Percentiles rank a stretch among this genome's conserved stretches.
Evolutionary conservation across 1,140 invertebrate species (phyloP).

Genomic region (Notospermus geniculatus): DNA sequence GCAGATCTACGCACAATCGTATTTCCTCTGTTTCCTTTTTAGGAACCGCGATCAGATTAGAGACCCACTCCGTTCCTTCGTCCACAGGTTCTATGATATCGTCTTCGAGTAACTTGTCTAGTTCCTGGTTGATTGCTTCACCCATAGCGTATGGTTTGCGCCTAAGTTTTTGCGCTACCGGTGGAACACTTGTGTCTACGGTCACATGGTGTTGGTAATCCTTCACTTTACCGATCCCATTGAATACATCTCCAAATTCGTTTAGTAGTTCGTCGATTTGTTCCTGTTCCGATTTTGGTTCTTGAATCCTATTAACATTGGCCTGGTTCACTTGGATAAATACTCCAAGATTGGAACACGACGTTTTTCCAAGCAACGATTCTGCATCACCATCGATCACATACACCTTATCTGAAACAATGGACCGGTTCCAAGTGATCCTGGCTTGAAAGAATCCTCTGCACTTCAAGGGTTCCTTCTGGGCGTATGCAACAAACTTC

Average conservation of each 20-base stretch:
- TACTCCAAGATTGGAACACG: background rate
- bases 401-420: background rate
- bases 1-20: background rate
- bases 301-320: too few relatives aligned
- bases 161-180: background rate
- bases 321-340: background rate
- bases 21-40: background rate
- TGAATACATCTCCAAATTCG: background rate
- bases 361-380: background rate
- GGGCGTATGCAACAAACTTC: background rate
- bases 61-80: background rate
- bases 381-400: background rate
- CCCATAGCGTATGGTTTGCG: background rate
- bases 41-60: background rate
- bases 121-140: background rate
- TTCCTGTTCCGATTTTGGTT: background rate
- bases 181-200: background rate
- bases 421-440: background rate
- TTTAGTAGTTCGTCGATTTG: background rate
- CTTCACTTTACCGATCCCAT: background rate
- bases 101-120: background rate
- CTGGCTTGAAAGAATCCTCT: background rate
- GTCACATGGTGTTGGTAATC: background rate
- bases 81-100: background rate
- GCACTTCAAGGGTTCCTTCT: background rate